Percentiles rank a stretch among this genome's conserved stretches.
These are phyloP conservation scores for Penaeus vannamei DNA, from an alignment of 1,140 invertebrate species.

Conservation along the genomic window DNA sequence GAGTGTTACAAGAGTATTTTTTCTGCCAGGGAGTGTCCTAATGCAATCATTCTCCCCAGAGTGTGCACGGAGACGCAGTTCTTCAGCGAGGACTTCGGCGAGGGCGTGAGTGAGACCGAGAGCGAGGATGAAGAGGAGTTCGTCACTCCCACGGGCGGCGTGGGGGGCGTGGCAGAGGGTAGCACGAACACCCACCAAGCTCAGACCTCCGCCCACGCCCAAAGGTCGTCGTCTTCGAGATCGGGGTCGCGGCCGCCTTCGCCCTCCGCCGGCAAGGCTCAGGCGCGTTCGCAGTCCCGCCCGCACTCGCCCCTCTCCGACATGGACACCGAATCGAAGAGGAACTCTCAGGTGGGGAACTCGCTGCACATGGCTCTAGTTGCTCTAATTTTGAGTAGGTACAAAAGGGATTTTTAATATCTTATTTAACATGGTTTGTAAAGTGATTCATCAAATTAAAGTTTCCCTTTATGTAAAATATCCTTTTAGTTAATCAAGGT, in stretches of 20 bases:
- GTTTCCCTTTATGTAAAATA: background rate
- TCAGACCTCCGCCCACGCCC: conserved; percentile 29
- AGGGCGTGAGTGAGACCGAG: conserved; percentile 65
- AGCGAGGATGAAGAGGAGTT: conserved; percentile 69
- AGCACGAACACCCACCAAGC: conserved; percentile 57
- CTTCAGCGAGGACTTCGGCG: conserved; percentile 61
- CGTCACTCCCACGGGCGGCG: conserved; percentile 49
- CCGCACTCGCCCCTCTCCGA: conserved; percentile 60
- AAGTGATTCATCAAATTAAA: background rate
- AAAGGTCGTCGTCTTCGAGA: conserved; percentile 48
- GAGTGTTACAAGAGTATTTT: background rate
- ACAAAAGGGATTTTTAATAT: background rate
- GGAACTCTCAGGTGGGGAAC: conserved; percentile 53
- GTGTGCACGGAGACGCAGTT: conserved; percentile 56
- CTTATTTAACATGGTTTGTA: background rate
- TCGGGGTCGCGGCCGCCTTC: conserved; percentile 36
- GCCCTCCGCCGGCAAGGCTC: conserved; percentile 26
- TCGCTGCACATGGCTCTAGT: background rate
- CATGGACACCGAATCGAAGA: conserved; percentile 61
- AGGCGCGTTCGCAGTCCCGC: conserved; percentile 24
- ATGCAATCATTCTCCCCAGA: conserved; percentile 21
- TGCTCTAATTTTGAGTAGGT: background rate
- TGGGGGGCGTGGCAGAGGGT: no score
- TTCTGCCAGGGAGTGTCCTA: background rate
- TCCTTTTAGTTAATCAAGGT: background rate